Conservation (phyloP, 2,888 invertebrate species). For the Drosophila anceps region DNA sequence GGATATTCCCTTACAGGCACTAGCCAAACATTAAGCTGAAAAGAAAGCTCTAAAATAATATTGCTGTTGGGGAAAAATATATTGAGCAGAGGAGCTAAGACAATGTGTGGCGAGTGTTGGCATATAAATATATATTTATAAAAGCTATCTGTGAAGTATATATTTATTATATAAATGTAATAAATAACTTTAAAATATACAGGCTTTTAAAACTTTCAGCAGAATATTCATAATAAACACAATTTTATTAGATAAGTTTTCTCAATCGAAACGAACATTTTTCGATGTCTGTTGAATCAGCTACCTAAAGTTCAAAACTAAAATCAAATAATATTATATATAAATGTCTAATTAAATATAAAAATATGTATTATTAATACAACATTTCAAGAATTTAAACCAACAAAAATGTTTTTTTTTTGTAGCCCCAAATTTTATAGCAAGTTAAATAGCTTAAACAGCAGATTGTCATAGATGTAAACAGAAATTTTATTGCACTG, state of each 20-base stretch:
- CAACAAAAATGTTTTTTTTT: neutral
- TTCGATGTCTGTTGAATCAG: too few relatives aligned
- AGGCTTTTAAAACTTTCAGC: neutral
- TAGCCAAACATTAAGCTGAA: neutral
- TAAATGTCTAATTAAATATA: neutral
- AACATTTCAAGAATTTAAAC: neutral
- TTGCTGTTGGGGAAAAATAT: neutral
- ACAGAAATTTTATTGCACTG: neutral
- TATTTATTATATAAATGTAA: neutral
- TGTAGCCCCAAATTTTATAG: neutral
- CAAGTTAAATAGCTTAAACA: neutral
- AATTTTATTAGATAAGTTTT: too few relatives aligned
- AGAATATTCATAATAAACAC: neutral
- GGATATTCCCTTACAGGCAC: neutral
- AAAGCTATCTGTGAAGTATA: too few relatives aligned
- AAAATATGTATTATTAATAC: neutral
- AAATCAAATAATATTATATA: too few relatives aligned
- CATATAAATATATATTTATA: neutral
- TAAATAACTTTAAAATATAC: neutral
- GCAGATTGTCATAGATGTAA: neutral
- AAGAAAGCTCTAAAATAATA: neutral
- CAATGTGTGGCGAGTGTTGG: neutral
- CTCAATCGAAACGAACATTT: too few relatives aligned
- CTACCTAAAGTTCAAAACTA: too few relatives aligned
- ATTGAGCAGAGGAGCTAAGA: neutral